Percentiles rank a stretch among this genome's conserved stretches.
These are phyloP conservation scores for Lepidochitona cinerea DNA, from an alignment of 2,888 invertebrate species.

Conservation along the genomic window DNA sequence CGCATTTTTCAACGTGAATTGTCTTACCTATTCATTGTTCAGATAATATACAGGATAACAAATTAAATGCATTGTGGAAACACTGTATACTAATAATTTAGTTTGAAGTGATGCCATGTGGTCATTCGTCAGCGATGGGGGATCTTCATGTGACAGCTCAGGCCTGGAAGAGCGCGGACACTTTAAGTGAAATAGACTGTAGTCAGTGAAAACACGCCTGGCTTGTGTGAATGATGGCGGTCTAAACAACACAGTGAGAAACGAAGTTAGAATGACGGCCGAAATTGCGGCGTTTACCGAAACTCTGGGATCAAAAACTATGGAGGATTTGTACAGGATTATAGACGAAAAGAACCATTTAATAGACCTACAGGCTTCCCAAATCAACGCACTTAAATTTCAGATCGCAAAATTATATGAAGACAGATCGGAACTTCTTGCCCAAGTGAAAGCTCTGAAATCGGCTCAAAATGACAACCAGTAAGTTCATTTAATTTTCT, in stretches of 20 bases:
- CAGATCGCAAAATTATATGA: slow-evolving; percentile 14
- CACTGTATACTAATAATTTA: too few species aligned
- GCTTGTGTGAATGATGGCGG: background rate
- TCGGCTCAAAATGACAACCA: background rate
- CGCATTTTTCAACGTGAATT: too few species aligned
- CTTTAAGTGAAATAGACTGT: background rate
- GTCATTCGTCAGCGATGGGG: too few species aligned
- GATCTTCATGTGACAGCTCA: too few species aligned
- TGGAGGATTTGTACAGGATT: slow-evolving; percentile 17
- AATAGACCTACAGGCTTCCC: slow-evolving; percentile 19
- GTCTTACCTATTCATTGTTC: too few species aligned
- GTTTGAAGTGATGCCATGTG: too few species aligned
- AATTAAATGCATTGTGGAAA: too few species aligned
- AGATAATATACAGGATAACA: too few species aligned
- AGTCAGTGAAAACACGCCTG: background rate
- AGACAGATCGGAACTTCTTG: slow-evolving; percentile 9
- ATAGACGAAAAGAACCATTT: slow-evolving; percentile 28
- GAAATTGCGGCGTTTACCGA: background rate
- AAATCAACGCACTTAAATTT: slow-evolving; percentile 23
- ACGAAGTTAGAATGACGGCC: slow-evolving; percentile 3
- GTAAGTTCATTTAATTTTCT: background rate
- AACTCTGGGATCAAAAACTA: background rate
- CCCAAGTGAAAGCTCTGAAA: background rate
- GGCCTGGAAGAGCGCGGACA: too few species aligned
- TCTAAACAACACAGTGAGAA: background rate